Evolutionary conservation across 2,888 invertebrate species (phyloP).

Genomic region (Chaetogeoica ovagalla): DNA sequence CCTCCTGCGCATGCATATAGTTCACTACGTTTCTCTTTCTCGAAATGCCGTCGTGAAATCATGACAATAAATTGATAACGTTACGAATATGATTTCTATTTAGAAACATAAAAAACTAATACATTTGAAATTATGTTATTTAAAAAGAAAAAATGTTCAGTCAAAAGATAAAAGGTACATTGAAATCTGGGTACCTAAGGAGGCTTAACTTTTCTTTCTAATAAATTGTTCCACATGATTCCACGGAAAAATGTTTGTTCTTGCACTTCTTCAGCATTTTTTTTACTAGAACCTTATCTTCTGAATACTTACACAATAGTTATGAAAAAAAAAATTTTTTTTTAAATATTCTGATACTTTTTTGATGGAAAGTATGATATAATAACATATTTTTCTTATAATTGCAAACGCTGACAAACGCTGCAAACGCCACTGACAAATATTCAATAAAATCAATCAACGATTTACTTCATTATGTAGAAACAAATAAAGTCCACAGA

Average conservation of each 20-base stretch:
- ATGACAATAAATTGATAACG: no score
- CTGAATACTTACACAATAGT: conserved; percentile 95
- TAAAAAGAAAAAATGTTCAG: background rate
- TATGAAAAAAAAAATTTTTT: conserved; percentile 59
- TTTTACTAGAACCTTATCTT: conserved; percentile 94
- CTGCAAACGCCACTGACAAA: no score
- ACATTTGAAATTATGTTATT: background rate
- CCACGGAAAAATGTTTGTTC: conserved; percentile 98
- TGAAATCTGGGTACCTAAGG: conserved; percentile 98
- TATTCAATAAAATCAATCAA: no score
- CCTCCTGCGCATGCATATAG: no score
- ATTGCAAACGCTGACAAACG: conserved; percentile 97
- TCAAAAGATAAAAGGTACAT: conserved; percentile 62
- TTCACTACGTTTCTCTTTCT: no score
- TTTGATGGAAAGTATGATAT: conserved; percentile 24
- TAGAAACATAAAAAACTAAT: no score
- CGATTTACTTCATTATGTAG: no score
- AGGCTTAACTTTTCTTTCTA: conserved; percentile 90
- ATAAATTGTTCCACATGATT: conserved; percentile 94
- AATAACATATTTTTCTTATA: conserved; percentile 82
- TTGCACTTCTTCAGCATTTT: conserved; percentile 98
- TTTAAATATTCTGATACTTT: background rate
- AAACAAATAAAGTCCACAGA: no score
- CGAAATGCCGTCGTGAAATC: no score
- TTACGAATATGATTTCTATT: conserved; percentile 61